These are phyloP conservation scores for Diabrotica virgifera DNA, from an alignment of 1,140 invertebrate species.

Conservation along the genomic window DNA sequence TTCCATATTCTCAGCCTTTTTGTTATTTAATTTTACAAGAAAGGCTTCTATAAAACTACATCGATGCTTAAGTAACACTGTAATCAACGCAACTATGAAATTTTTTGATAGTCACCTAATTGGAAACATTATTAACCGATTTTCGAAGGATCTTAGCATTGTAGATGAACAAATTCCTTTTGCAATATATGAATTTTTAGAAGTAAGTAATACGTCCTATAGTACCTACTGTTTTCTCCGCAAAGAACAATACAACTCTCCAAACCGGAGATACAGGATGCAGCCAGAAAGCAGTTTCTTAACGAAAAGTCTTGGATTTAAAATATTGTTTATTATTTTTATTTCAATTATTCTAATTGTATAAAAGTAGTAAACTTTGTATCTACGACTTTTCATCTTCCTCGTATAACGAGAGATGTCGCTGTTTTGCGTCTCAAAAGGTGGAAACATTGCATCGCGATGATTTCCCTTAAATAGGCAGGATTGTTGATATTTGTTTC, in stretches of 20 bases:
- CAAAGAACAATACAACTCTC: neutral
- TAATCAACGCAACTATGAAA: conserved; percentile 33
- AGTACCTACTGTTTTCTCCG: neutral
- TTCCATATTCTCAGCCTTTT: conserved; percentile 9
- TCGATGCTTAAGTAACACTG: conserved; percentile 29
- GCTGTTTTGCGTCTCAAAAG: too few relatives aligned
- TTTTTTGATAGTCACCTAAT: conserved; percentile 41
- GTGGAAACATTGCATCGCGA: too few relatives aligned
- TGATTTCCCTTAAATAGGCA: too few relatives aligned
- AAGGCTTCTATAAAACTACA: conserved; percentile 34
- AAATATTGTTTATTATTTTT: too few relatives aligned
- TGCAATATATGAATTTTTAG: conserved; percentile 12
- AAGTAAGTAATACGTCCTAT: conserved; percentile 6
- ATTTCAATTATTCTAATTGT: too few relatives aligned
- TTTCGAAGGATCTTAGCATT: conserved; percentile 38
- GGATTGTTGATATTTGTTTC: too few relatives aligned
- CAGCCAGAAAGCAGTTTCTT: too few relatives aligned
- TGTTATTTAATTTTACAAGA: conserved; percentile 27
- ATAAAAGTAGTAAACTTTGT: too few relatives aligned
- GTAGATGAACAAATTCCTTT: conserved; percentile 52
- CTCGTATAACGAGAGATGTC: too few relatives aligned
- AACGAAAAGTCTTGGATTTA: too few relatives aligned
- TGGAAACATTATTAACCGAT: conserved; percentile 42
- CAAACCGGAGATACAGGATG: neutral
- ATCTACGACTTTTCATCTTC: too few relatives aligned